Evolutionary conservation across 2,888 invertebrate genomes (phyloP).

Genomic region (Hartigia nigra): DNA sequence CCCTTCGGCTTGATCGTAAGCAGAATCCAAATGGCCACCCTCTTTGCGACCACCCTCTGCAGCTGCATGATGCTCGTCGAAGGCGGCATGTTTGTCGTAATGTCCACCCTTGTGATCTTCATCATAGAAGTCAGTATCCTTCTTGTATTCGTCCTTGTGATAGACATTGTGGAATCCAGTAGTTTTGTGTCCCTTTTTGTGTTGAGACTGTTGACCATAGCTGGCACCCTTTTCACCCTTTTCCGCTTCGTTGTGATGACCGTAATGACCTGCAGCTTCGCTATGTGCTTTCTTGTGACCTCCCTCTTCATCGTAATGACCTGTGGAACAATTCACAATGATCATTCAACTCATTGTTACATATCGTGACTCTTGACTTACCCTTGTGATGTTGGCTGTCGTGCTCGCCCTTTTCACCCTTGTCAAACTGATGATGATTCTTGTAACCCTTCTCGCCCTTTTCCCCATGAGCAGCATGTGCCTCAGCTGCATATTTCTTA

Average conservation of each 20-base stretch:
- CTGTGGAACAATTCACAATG: conserved; percentile 41
- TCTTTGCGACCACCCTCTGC: conserved; percentile 71
- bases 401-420: conserved; percentile 71
- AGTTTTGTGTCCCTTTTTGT: conserved; percentile 77
- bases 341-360: background rate
- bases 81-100: conserved; percentile 73
- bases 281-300: conserved; percentile 70
- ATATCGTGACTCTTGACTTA: conserved; percentile 24
- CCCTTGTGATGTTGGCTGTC: conserved; percentile 68
- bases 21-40: conserved; percentile 70
- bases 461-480: conserved; percentile 69
- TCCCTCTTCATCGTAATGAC: conserved; percentile 68
- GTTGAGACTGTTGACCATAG: conserved; percentile 71
- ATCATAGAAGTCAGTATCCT: conserved; percentile 81
- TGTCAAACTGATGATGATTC: conserved; percentile 68
- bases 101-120: conserved; percentile 76
- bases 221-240: conserved; percentile 70
- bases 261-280: conserved; percentile 70
- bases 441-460: conserved; percentile 71
- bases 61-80: conserved; percentile 69
- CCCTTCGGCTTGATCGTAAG: conserved; percentile 67
- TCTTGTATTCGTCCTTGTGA: conserved; percentile 82
- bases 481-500: conserved; percentile 67
- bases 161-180: conserved; percentile 80
- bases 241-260: conserved; percentile 69